phyloP scores from a whole-genome alignment of 2,113 vertebrate species.

The Boulengeromyrus knoepffleri region DNA sequence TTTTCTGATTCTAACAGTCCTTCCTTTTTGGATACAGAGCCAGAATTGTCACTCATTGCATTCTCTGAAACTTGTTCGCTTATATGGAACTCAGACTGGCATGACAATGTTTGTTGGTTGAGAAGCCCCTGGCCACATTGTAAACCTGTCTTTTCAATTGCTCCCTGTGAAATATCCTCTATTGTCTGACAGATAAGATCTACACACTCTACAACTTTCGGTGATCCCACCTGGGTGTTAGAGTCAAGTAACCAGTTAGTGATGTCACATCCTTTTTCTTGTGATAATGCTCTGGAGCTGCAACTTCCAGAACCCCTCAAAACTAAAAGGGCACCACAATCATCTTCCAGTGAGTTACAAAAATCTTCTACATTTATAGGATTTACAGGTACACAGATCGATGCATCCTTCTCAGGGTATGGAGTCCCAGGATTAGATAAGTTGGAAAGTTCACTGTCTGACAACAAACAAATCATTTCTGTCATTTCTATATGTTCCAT shows the following conservation, averaged over 20 bases:
- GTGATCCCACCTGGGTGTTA: not conserved
- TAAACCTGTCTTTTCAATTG: constrained; percentile 10
- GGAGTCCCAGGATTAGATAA: not conserved
- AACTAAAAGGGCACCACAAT: not conserved
- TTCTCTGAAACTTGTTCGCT: not conserved
- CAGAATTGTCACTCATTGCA: not conserved
- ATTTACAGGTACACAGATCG: not conserved
- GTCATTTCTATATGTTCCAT: not conserved
- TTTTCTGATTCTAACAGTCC: not conserved
- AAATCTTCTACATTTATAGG: not conserved
- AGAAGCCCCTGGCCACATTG: not conserved
- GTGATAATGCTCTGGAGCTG: not conserved
- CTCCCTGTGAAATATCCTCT: not conserved
- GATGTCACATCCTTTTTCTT: not conserved
- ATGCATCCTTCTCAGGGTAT: not conserved
- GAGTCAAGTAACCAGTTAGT: not conserved
- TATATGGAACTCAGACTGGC: not conserved
- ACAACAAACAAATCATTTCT: not conserved
- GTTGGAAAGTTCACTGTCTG: not conserved
- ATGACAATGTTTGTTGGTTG: not conserved
- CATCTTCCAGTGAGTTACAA: not conserved
- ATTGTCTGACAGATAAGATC: not conserved
- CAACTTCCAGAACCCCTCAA: not conserved
- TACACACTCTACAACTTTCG: not conserved
- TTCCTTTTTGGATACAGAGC: not conserved